phyloP scores from a whole-genome alignment of 2,797 vertebrate genomes.

The Rhadinocentrus ornatus region DNA sequence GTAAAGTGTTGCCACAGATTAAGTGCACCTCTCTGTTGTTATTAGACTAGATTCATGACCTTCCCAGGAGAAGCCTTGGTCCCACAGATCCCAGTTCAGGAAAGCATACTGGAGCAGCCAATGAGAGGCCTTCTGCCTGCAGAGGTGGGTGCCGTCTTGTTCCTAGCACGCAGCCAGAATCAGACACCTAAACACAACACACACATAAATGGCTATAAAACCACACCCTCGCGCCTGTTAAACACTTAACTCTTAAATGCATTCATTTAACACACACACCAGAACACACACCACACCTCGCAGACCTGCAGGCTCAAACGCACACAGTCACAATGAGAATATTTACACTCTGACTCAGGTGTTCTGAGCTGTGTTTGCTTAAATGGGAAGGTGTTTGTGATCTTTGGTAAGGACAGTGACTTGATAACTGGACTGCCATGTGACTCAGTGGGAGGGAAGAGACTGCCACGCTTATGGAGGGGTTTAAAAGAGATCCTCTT shows the following conservation, averaged over 20 bases:
- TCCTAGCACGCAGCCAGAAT: constrained; percentile 67
- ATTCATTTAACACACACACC: constrained; percentile 41
- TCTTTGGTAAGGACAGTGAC: constrained; percentile 80
- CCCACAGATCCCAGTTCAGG: constrained; percentile 79
- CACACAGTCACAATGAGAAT: constrained; percentile 38
- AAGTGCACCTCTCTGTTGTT: constrained; percentile 10
- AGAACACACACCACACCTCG: constrained; percentile 53
- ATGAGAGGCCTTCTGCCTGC: neutral
- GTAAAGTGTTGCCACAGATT: constrained; percentile 6
- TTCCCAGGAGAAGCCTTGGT: constrained; percentile 70
- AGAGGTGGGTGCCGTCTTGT: constrained; percentile 19
- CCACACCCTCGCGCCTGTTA: constrained; percentile 28
- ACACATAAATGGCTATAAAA: constrained; percentile 35
- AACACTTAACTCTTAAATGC: constrained; percentile 71
- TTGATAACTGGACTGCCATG: constrained; percentile 61
- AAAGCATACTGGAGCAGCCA: constrained; percentile 9
- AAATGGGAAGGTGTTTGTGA: constrained; percentile 79
- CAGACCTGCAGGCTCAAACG: constrained; percentile 18
- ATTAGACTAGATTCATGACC: constrained; percentile 62
- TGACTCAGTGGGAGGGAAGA: constrained; percentile 48
- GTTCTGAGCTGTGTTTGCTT: constrained; percentile 73
- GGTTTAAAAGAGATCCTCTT: constrained; percentile 10
- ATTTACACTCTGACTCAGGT: constrained; percentile 85
- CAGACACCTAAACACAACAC: constrained; percentile 76
- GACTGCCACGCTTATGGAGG: neutral